Evolutionary conservation across 1,140 invertebrate genomes (phyloP), one percentile per base, ranked within the genome.

Genomic region (Zaprionus kolodkinae): DNA sequence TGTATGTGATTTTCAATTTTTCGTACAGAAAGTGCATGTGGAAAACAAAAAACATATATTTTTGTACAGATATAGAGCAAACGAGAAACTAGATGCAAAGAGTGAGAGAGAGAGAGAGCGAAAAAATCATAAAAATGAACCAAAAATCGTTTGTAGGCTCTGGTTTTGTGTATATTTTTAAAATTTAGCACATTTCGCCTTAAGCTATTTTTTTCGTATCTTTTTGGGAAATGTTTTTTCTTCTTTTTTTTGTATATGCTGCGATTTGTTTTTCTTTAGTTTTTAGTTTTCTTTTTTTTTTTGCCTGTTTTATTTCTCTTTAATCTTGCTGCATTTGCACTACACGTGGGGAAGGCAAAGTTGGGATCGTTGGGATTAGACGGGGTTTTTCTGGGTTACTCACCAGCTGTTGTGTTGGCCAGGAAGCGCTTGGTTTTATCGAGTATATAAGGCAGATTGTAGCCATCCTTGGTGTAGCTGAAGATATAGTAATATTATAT

Each of bases 381-480:
- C 6, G 40, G 7, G 0, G 2, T 3, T 15, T 12, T 12, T 0
- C n/a, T 21, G 21, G 21, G 15, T 15, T 13, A 65, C 91, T 92
- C 75, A 92, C 91, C 91, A 81, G 91, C 91, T 87, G 91, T 91
- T 78, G 91, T 91, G 65, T 91, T 92, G 80, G 91, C 81, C 78
- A 92, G 79, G 77, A 92, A 92, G 78, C 91, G 84, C 79, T 92
- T 92, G 64, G 90, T 92, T 82, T 92, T 92, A 64, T 92, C 91
- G 72, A 92, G 77, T 85, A 92, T 92, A 84, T 92, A 92, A 85
- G 91, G 91, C 90, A 92, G 85, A 90, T 92, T 92, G 78, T 92
- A 92, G 79, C 91, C 91, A 60, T 91, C 91, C 80, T 92, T 92
- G 69, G 90, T 91, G 71, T 92, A 92, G 30, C 91, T 92, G 61